Conservation (phyloP, 2,888 invertebrate genomes). For the Latheticus oryzae region DNA sequence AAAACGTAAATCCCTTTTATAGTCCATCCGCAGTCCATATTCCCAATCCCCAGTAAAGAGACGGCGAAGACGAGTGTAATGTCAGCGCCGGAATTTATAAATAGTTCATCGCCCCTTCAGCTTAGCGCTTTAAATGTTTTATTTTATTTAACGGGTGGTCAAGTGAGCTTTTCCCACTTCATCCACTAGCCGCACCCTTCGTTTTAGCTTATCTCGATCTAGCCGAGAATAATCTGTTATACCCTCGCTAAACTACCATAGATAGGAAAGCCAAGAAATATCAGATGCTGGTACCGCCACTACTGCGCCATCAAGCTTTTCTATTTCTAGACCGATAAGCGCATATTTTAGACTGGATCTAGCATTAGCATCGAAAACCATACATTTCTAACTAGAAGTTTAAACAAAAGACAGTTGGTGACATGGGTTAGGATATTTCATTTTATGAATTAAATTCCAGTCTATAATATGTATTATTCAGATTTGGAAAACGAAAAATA, state of each 20-base stretch:
- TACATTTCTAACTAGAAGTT: too few species aligned
- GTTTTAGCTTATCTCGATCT: conserved; percentile 37
- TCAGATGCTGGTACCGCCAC: conserved; percentile 57
- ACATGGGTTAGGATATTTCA: too few species aligned
- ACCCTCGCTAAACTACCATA: conserved; percentile 47
- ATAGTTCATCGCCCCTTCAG: conserved; percentile 30
- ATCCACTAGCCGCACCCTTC: conserved; percentile 36
- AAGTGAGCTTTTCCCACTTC: conserved; percentile 44
- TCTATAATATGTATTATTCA: too few species aligned
- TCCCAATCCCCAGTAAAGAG: conserved; percentile 9
- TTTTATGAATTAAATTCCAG: too few species aligned
- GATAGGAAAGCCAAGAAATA: conserved; percentile 52
- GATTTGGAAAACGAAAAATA: too few species aligned
- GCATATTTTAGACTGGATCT: conserved; percentile 36
- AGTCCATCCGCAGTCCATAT: conserved; percentile 37
- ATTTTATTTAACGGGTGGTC: conserved; percentile 42
- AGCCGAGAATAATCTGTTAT: conserved; percentile 48
- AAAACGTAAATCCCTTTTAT: conserved; percentile 50
- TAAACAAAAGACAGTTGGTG: too few species aligned
- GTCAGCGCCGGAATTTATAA: conserved; percentile 38
- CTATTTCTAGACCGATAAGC: conserved; percentile 44
- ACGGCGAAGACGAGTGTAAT: conserved; percentile 9
- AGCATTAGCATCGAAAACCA: conserved; percentile 37
- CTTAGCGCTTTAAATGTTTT: conserved; percentile 21
- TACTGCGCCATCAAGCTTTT: conserved; percentile 46